Conservation (phyloP, 2,797 vertebrate genomes). For the Chaunax sp. region DNA sequence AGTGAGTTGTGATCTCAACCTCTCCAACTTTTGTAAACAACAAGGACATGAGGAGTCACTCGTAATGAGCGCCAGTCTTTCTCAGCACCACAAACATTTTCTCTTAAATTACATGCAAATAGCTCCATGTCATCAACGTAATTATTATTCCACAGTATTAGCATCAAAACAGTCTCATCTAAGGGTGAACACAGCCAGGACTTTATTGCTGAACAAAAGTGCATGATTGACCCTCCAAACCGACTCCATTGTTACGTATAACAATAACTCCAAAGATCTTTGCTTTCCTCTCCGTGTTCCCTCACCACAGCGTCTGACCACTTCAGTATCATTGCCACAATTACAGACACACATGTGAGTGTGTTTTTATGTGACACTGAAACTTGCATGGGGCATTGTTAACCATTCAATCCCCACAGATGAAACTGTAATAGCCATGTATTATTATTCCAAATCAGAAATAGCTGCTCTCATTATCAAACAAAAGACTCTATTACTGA, state of each 20-base stretch:
- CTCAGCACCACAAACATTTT: slow-evolving; percentile 50
- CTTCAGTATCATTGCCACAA: slow-evolving; percentile 69
- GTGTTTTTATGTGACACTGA: slow-evolving; percentile 44
- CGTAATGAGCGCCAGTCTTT: slow-evolving; percentile 18
- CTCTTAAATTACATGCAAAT: slow-evolving; percentile 51
- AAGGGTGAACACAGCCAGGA: slow-evolving; percentile 44
- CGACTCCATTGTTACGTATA: slow-evolving; percentile 65
- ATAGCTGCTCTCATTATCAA: slow-evolving; percentile 76
- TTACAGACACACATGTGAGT: slow-evolving; percentile 62
- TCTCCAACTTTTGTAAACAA: slow-evolving; percentile 48
- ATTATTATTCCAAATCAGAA: slow-evolving; percentile 74
- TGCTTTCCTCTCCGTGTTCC: slow-evolving; percentile 45
- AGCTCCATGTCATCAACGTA: slow-evolving; percentile 56
- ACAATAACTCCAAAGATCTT: slow-evolving; percentile 74
- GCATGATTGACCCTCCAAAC: slow-evolving; percentile 68
- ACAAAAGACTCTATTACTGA: slow-evolving; percentile 79
- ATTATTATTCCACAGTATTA: slow-evolving; percentile 69
- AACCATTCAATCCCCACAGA: slow-evolving; percentile 69
- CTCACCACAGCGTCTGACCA: slow-evolving; percentile 54
- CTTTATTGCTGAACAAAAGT: slow-evolving; percentile 46
- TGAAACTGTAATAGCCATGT: slow-evolving; percentile 72
- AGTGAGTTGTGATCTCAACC: slow-evolving; percentile 36
- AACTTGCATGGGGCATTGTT: slow-evolving; percentile 64
- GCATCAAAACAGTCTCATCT: slow-evolving; percentile 58
- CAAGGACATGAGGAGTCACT: slow-evolving; percentile 31